Evolutionary conservation across 1,140 invertebrate genomes (phyloP), one percentile per base, ranked within the genome.

Genomic region (Aphaenogaster rudis): DNA sequence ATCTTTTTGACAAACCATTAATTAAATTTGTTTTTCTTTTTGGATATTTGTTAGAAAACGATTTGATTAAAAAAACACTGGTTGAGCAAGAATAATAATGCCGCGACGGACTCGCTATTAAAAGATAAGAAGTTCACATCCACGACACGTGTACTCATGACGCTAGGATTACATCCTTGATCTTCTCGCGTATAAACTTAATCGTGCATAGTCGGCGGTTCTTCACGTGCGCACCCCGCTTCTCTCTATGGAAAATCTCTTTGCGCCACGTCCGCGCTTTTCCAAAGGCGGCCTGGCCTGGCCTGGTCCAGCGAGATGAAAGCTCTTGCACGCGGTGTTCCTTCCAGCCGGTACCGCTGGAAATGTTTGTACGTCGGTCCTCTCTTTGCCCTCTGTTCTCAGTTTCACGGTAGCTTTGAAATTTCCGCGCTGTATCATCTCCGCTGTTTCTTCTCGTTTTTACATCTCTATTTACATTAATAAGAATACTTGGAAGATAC

Each of bases 111-210:
- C 33, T 48, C 36, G 52, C 36, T 61, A 28, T 79, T 63, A 66
- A 67, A 39, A 1, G 3, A 45, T 59, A 74, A 82, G 2, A 3
- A 82, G 17, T 45, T 74, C 54, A 7, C 11, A 39, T 17, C 63
- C 57, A 21, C 72, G 59, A 77, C 81, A 79, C 59, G 21, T 64
- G 82, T 52, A 77, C 13, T 63, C 45, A 5, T 52, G 71, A 66
- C 59, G 54, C 59, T 21, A 64, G 48, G 48, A 66, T 79, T 79
- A 66, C n/a, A 57, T 50, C 28, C 67, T 61, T 82, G 67, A 82
- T 72, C 80, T 82, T 82, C 28, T 74, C 57, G 67, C 42, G 67
- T 72, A 61, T 82, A 74, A 82, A 82, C 54, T 72, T 82, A 82
- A 82, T 82, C 66, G 66, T 28, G 66, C 79, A 69, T 69, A 82